phyloP scores from a whole-genome alignment of 2,797 vertebrate species.

The Typhlichthys eigenmanni region DNA sequence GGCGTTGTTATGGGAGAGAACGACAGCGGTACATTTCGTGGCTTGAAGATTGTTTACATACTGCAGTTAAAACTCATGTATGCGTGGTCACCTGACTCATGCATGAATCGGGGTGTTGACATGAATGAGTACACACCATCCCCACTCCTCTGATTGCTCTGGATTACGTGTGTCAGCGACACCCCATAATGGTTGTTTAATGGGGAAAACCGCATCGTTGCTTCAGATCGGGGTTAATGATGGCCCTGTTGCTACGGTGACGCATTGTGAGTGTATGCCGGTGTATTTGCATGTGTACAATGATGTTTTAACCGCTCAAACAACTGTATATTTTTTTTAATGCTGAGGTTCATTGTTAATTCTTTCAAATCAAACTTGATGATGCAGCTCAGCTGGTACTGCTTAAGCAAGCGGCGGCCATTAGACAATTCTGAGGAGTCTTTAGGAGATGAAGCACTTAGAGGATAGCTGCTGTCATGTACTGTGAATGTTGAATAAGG shows the following conservation, averaged over 20 bases:
- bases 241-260: constrained; percentile 42
- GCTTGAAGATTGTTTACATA: constrained; percentile 33
- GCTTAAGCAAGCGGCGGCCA: constrained; percentile 55
- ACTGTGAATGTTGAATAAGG: constrained; percentile 54
- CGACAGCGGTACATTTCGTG: constrained; percentile 7
- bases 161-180: constrained; percentile 32
- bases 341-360: constrained; percentile 6
- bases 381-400: constrained; percentile 34
- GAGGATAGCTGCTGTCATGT: constrained; percentile 50
- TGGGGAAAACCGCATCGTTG: constrained; percentile 26
- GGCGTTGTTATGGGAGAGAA: constrained; percentile 12
- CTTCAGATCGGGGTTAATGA: constrained; percentile 28
- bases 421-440: constrained; percentile 56
- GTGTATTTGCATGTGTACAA: not conserved
- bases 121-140: constrained; percentile 22
- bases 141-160: constrained; percentile 20
- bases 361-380: constrained; percentile 34
- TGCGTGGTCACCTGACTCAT: constrained; percentile 5
- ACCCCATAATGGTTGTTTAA: constrained; percentile 42
- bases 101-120: constrained; percentile 14
- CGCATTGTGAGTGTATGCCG: not conserved
- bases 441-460: constrained; percentile 36
- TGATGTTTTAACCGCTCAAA: constrained; percentile 10
- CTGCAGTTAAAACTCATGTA: constrained; percentile 23
- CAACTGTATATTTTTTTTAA: not conserved